Evolutionary conservation across 2,113 vertebrate species (phyloP).

Genomic region (Campylomormyrus numenius): DNA sequence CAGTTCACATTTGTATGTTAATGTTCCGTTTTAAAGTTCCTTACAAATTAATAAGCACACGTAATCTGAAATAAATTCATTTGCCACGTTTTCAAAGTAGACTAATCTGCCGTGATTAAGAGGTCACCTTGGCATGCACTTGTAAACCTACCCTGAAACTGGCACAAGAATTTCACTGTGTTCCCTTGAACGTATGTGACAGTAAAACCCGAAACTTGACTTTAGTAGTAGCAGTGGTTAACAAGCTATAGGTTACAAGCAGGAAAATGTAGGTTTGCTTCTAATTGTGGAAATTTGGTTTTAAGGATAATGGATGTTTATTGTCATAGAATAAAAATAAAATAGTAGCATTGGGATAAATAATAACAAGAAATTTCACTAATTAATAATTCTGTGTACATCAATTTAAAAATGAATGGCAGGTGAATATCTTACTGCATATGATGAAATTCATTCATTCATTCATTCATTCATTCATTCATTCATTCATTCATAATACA

Average conservation of each 20-base stretch:
- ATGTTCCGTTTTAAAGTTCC: not conserved
- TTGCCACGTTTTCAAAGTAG: not conserved
- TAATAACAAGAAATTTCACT: not conserved
- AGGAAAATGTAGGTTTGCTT: not conserved
- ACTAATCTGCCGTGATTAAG: conserved; percentile 53
- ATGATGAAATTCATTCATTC: not conserved
- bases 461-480: no score
- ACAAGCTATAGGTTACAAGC: not conserved
- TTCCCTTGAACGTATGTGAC: not conserved
- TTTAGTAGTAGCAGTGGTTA: not conserved
- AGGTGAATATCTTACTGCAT: not conserved
- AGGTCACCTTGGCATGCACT: conserved; percentile 50
- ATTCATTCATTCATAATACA: not conserved
- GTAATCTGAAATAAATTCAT: not conserved
- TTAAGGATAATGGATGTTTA: no score
- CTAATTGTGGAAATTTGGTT: not conserved
- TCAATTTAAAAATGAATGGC: not conserved
- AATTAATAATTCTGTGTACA: not conserved
- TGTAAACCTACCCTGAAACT: not conserved
- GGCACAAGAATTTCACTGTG: not conserved
- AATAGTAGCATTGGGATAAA: no score
- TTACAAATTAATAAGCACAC: not conserved
- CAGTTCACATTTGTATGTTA: not conserved
- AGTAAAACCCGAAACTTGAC: not conserved
- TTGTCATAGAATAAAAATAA: no score